These are phyloP conservation scores for Limnephilus auricula DNA, from an alignment of 2,888 invertebrate genomes.

Conservation along the genomic window DNA sequence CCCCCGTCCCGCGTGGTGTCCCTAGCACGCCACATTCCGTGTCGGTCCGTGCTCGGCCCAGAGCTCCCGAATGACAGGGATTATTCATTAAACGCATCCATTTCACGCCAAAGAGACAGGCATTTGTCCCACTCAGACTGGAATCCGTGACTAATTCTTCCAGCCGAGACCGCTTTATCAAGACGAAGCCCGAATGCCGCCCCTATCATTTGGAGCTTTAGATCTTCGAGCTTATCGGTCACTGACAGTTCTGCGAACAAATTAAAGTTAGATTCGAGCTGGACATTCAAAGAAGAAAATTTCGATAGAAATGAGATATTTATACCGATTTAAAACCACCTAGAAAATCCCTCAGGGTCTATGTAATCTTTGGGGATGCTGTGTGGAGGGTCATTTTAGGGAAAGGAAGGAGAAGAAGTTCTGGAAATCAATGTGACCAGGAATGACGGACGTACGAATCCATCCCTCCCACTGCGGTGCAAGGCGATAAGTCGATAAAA, in stretches of 20 bases:
- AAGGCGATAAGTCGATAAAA: too few species aligned
- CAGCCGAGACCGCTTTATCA: background rate
- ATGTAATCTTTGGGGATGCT: too few species aligned
- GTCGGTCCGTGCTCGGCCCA: background rate
- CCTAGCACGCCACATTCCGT: slow-evolving; percentile 7
- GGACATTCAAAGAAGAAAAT: background rate
- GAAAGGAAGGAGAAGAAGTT: too few species aligned
- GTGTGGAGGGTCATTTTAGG: too few species aligned
- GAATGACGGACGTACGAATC: too few species aligned
- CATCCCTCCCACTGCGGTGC: too few species aligned
- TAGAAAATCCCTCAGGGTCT: too few species aligned
- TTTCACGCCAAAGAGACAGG: slow-evolving; percentile 20
- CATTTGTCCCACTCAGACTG: background rate
- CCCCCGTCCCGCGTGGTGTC: too few species aligned
- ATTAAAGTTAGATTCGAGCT: background rate
- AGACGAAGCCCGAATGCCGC: background rate
- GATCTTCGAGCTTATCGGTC: background rate
- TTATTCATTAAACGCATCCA: slow-evolving; percentile 30
- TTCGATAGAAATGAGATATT: background rate
- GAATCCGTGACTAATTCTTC: background rate
- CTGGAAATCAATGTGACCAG: too few species aligned
- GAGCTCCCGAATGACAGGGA: slow-evolving; percentile 19
- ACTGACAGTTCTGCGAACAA: background rate
- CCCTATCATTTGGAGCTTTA: background rate
- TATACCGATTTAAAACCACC: too few species aligned